A percentile compares a stretch with the other conserved stretches of the same genome.
Evolutionary conservation across 1,140 invertebrate species (phyloP).

Genomic region (Holotrichia oblita): DNA sequence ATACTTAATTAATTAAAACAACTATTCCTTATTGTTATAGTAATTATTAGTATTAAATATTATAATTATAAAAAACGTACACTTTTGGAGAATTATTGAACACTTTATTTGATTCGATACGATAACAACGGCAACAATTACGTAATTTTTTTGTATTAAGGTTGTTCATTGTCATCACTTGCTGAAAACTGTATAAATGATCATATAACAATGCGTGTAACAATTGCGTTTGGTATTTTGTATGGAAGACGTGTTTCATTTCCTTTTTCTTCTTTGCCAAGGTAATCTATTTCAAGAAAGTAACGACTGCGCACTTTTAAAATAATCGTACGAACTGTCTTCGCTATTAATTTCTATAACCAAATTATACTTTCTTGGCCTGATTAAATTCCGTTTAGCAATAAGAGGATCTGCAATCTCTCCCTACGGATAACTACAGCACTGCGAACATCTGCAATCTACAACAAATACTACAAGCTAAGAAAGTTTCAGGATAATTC

Average conservation of each 20-base stretch:
- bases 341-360: no score
- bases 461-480: no score
- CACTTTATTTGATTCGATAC: conserved; percentile 2
- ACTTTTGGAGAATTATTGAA: conserved; percentile 30
- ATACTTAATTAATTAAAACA: background rate
- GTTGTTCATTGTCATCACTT: conserved; percentile 4
- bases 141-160: background rate
- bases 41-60: background rate
- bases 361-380: no score
- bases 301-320: no score
- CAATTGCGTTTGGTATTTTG: conserved; percentile 16
- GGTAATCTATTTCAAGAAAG: no score
- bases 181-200: background rate
- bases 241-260: conserved; percentile 20
- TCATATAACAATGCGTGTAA: conserved; percentile 2
- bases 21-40: background rate
- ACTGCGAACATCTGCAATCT: no score
- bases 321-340: no score
- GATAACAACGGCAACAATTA: background rate
- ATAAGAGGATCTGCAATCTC: no score
- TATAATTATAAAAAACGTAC: conserved; percentile 13
- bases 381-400: no score
- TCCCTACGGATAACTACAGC: no score
- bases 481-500: no score
- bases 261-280: background rate